A percentile compares a stretch with the other conserved stretches of the same genome.
Conservation (phyloP, 2,113 vertebrate genomes). For the Coptodon rendalli region DNA sequence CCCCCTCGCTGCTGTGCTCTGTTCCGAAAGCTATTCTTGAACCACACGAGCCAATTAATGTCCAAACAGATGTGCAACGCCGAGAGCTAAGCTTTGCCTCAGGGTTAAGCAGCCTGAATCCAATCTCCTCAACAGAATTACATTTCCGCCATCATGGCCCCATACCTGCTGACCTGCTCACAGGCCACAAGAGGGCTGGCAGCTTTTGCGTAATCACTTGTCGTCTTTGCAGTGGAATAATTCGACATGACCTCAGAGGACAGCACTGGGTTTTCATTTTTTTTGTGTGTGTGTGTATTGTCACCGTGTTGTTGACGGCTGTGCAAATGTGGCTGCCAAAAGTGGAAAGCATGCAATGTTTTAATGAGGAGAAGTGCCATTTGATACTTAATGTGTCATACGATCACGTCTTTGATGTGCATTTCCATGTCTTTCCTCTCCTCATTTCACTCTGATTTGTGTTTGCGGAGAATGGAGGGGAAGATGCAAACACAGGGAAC, state of each 20-base stretch:
- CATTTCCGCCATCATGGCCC: slow-evolving; percentile 56
- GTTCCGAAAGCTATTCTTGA: slow-evolving; percentile 28
- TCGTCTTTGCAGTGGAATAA: slow-evolving; percentile 12
- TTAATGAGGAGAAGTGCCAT: slow-evolving; percentile 9
- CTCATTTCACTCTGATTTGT: slow-evolving; percentile 45
- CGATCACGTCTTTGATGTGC: slow-evolving; percentile 40
- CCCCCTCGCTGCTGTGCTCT: not conserved
- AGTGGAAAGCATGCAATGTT: not conserved
- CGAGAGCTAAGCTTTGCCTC: slow-evolving; percentile 45
- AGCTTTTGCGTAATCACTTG: slow-evolving; percentile 21
- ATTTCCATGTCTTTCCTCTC: not conserved
- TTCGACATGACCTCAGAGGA: not conserved
- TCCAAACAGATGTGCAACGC: slow-evolving; percentile 62
- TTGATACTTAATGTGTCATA: slow-evolving; percentile 12
- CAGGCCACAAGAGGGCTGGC: not conserved
- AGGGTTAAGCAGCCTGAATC: slow-evolving; percentile 60
- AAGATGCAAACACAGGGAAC: slow-evolving; percentile 49
- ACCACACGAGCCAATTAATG: slow-evolving; percentile 68
- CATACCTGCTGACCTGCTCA: slow-evolving; percentile 35
- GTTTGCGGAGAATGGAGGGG: slow-evolving; percentile 34
- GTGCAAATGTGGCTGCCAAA: not conserved
- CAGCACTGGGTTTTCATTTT: not conserved
- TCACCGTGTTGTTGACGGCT: not conserved
- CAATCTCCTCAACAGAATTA: slow-evolving; percentile 67
- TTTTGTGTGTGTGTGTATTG: not conserved